A percentile compares a stretch with the other conserved stretches of the same genome.
Evolutionary conservation across 2,888 invertebrate genomes (phyloP).

Genomic region (Ctena decussata): DNA sequence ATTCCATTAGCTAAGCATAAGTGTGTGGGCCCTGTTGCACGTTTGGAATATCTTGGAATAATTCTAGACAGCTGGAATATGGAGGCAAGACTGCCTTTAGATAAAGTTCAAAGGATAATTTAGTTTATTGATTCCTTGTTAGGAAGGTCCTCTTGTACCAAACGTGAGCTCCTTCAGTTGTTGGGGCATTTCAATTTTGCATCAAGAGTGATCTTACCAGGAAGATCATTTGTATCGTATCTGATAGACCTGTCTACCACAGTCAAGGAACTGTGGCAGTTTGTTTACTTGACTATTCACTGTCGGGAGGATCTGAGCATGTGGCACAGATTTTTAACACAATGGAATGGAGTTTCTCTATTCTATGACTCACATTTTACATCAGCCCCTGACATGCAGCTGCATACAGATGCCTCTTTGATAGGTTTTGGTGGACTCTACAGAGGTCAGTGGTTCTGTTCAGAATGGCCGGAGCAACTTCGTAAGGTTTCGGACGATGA

Average conservation of each 20-base stretch:
- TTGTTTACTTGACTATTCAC: neutral
- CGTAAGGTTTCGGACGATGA: neutral
- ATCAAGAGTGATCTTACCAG: constrained; percentile 22
- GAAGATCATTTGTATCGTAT: constrained; percentile 33
- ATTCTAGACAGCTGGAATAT: constrained; percentile 29
- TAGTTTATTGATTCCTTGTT: neutral
- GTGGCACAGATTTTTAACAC: constrained; percentile 11
- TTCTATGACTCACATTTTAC: neutral
- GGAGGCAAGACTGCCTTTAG: constrained; percentile 43
- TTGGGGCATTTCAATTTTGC: constrained; percentile 35
- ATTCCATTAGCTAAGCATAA: constrained; percentile 50
- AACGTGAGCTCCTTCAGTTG: constrained; percentile 34
- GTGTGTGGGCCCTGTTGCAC: constrained; percentile 37
- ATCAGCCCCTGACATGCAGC: neutral
- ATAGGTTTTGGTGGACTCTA: constrained; percentile 39
- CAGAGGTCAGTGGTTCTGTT: constrained; percentile 19
- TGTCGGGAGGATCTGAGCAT: constrained; percentile 19
- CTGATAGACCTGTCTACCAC: constrained; percentile 31
- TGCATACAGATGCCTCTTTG: neutral
- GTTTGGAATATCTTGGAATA: constrained; percentile 50
- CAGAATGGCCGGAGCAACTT: neutral
- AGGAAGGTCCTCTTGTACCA: constrained; percentile 11
- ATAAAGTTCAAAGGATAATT: constrained; percentile 40
- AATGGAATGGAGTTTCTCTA: neutral
- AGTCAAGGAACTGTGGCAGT: neutral